Base-by-base conservation (phyloP, 2,113 vertebrate species). In the Peromyscus polionotus region DNA sequence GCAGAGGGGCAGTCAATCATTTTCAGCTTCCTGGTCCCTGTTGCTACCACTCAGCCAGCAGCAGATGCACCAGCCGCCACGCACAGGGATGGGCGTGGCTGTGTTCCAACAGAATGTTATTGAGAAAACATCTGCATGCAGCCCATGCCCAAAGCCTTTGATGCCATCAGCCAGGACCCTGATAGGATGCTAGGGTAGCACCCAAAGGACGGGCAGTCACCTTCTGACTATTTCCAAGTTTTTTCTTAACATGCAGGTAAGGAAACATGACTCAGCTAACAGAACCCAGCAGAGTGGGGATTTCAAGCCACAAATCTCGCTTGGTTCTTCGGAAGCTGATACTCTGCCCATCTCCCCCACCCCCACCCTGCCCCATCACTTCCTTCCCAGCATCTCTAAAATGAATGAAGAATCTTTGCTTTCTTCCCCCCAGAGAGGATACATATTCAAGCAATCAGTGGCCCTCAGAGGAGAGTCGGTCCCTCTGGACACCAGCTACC, bases 61-160 rank as follows among this genome's bases (percentile, higher is more conserved):
- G 0, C 22, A 51, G 89, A 51, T 31, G 63, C 20, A 42, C 19
- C 0, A 42, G 72, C 31, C 1, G 0, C 28, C 16, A 28, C 3
- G 13, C 26, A 81, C n/a, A 7, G 0, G 28, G 61, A 67, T 4
- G 76, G 79, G 76, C 4, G 3, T 63, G 68, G 59, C 91, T 67
- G 11, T 59, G 77, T 22, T n/a, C 93, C 93, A 75, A 33, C 0
- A 75, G 68, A 83, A 77, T 24, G 51, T 36, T 36, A 33, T 63
- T 88, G 88, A 90, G 63, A 86, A 92, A 88, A 26, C 72, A 94
- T 76, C 51, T 54, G 19, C 42, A 61, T 31, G 48, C 54, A 79
- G n/a, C 42, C 39, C 19, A 26, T 14, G 5, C 48, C 84, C 68
- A 3, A 54, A 73, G 83, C 67, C 33, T 68, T 20, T 13, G 14